phyloP scores from a whole-genome alignment of 1,140 invertebrate genomes.

The Hycleus phaleratus region DNA sequence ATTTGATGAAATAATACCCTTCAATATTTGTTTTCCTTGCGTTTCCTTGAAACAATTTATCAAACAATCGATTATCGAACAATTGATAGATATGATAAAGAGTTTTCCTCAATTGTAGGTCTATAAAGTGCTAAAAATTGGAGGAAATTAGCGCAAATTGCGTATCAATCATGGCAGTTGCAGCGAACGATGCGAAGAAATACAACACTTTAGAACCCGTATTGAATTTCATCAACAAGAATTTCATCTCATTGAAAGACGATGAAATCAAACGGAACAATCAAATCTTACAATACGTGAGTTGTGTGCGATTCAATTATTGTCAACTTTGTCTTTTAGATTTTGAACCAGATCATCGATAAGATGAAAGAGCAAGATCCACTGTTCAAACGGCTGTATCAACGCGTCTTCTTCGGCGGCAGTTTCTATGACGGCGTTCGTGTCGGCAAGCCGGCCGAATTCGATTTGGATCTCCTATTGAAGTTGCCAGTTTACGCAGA shows the following conservation, averaged over 20 bases:
- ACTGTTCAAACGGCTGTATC: slow-evolving; percentile 32
- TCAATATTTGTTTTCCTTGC: no score
- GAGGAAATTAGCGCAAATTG: no score
- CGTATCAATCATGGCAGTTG: no score
- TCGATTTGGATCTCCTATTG: slow-evolving; percentile 48
- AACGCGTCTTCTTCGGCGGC: slow-evolving; percentile 43
- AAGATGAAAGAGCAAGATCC: slow-evolving; percentile 32
- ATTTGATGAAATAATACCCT: no score
- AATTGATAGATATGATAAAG: no score
- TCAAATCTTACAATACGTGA: slow-evolving; percentile 1
- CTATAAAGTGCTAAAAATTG: no score
- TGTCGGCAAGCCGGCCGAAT: slow-evolving; percentile 46
- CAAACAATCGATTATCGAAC: no score
- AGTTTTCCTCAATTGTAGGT: no score
- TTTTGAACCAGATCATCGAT: slow-evolving; percentile 1
- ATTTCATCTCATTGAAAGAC: slow-evolving; percentile 3
- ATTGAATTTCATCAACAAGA: background rate
- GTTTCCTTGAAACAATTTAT: no score
- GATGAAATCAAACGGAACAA: slow-evolving; percentile 3
- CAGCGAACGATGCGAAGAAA: background rate
- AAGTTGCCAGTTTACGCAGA: slow-evolving; percentile 33
- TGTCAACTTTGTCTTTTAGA: background rate
- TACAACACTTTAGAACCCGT: slow-evolving; percentile 2
- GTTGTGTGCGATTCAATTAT: background rate
- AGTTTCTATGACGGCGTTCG: slow-evolving; percentile 48